Evolutionary conservation across 2,888 invertebrate genomes (phyloP).

Genomic region (Philereme vetulata): DNA sequence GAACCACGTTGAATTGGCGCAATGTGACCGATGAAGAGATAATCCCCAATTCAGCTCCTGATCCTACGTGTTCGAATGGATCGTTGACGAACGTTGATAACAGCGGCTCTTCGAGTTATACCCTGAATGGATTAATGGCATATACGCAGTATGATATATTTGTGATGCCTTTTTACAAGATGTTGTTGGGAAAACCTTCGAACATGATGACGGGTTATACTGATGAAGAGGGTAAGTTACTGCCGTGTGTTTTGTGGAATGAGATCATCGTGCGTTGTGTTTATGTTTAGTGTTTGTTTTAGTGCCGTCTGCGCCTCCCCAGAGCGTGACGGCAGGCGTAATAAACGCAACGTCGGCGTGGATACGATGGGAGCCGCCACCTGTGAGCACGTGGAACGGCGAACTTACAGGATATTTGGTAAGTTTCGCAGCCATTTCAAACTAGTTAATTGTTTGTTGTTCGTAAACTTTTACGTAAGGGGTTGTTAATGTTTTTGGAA

Average conservation of each 20-base stretch:
- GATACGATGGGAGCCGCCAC: constrained; percentile 92
- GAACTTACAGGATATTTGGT: constrained; percentile 95
- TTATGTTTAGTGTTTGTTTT: constrained; percentile 63
- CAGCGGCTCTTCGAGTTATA: constrained; percentile 88
- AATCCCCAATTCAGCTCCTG: constrained; percentile 58
- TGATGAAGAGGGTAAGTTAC: constrained; percentile 89
- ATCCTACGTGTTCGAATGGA: constrained; percentile 79
- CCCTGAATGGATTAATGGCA: constrained; percentile 90
- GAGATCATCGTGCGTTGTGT: constrained; percentile 16
- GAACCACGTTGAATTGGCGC: constrained; percentile 75
- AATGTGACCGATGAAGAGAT: constrained; percentile 67
- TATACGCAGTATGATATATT: constrained; percentile 96
- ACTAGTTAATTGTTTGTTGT: constrained; percentile 47
- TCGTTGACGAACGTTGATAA: constrained; percentile 88
- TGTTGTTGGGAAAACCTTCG: constrained; percentile 95
- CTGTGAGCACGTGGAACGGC: constrained; percentile 89
- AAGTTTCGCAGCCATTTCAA: constrained; percentile 58
- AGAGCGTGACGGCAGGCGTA: constrained; percentile 90
- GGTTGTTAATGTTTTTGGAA: constrained; percentile 33
- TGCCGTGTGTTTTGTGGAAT: constrained; percentile 7
- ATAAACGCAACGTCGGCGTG: constrained; percentile 92
- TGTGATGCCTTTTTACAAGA: constrained; percentile 94
- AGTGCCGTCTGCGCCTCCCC: constrained; percentile 91
- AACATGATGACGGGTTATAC: constrained; percentile 94
- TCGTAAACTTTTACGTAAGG: constrained; percentile 43